These are phyloP conservation scores for Chlorospingus semifuscus DNA, from an alignment of 2,797 vertebrate species.

Conservation along the genomic window DNA sequence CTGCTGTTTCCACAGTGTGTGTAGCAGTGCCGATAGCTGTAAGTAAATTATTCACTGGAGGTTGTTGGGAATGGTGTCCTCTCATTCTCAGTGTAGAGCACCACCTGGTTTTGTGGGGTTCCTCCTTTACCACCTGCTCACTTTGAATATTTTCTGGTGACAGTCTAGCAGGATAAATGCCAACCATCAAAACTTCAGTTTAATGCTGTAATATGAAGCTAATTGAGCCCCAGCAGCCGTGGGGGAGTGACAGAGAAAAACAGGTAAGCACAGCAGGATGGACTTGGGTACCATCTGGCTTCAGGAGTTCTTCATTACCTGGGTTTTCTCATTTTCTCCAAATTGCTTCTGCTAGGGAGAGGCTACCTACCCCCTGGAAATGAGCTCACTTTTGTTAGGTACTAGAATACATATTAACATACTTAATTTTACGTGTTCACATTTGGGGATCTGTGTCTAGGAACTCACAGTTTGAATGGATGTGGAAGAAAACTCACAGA, in stretches of 20 bases:
- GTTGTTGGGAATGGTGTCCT: background rate
- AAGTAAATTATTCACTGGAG: background rate
- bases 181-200: background rate
- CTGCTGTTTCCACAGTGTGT: accelerated
- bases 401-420: background rate
- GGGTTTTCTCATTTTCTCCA: background rate
- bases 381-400: background rate
- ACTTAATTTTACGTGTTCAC: accelerated
- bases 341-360: background rate
- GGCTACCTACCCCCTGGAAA: background rate
- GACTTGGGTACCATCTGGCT: background rate
- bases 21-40: accelerated
- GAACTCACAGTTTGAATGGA: background rate
- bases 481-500: background rate
- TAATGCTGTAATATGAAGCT: background rate
- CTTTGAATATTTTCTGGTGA: background rate
- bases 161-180: background rate
- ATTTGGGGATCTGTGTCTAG: background rate
- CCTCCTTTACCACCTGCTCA: background rate
- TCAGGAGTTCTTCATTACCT: background rate
- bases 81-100: background rate
- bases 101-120: background rate
- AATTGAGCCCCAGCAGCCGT: background rate
- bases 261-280: constrained; percentile 5
- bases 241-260: constrained; percentile 13